A percentile compares a stretch with the other conserved stretches of the same genome.
Conservation (phyloP, 2,888 invertebrate species). For the Xestia c-nigrum region DNA sequence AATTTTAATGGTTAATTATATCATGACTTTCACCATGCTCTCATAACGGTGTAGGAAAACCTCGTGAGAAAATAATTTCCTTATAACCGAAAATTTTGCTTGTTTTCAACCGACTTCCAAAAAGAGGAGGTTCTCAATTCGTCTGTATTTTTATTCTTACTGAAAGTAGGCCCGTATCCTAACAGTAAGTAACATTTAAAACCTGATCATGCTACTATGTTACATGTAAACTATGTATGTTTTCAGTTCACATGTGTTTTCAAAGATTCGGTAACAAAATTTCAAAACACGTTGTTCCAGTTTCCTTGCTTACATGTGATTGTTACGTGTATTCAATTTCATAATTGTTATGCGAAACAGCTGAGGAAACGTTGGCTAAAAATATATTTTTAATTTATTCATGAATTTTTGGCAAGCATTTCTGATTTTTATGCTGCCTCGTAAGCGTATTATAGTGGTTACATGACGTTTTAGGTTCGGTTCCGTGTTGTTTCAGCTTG, state of each 20-base stretch:
- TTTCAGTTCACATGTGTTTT: conserved; percentile 25
- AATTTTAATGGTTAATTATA: not conserved
- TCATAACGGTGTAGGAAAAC: not conserved
- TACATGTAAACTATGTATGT: conserved; percentile 2
- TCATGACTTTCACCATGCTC: not conserved
- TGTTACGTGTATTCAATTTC: conserved; percentile 29
- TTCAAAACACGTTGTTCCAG: conserved; percentile 26
- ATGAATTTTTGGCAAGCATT: not conserved
- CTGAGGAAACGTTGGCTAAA: not conserved
- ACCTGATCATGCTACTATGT: not conserved
- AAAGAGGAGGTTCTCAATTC: too few relatives aligned
- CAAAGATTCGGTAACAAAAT: conserved; percentile 27
- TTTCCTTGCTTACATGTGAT: conserved; percentile 34
- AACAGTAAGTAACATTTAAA: not conserved
- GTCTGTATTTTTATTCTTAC: too few relatives aligned
- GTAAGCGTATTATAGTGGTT: not conserved
- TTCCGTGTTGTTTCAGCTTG: not conserved
- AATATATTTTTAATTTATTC: not conserved
- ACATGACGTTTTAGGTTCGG: not conserved
- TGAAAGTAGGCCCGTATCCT: too few relatives aligned
- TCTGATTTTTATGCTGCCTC: not conserved
- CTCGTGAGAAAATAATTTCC: not conserved
- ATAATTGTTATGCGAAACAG: conserved; percentile 24
- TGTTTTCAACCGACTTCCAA: too few relatives aligned
- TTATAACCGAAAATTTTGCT: not conserved